Percentiles rank a stretch among this genome's conserved stretches.
These are phyloP conservation scores for Clytia hemisphaerica DNA, from an alignment of 30 jellyfish, hydroid and myxozoan genomes.

Conservation along the genomic window DNA sequence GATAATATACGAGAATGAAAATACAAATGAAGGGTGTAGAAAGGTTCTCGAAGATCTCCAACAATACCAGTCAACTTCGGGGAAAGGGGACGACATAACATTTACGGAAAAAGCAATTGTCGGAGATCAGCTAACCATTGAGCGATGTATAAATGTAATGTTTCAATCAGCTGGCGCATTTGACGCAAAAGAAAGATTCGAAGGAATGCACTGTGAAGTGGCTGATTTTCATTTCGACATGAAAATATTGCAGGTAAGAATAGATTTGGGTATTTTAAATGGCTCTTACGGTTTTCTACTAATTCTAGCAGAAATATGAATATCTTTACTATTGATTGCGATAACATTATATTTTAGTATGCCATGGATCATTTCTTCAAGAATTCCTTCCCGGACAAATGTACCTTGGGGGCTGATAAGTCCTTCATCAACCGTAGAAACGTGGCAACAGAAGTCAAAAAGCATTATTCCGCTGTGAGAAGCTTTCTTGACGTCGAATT, in stretches of 20 bases:
- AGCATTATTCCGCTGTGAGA: slow-evolving; percentile 25
- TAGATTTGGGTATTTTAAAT: too few species aligned
- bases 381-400: too few species aligned
- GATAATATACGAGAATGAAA: too few species aligned
- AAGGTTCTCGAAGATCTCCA: slow-evolving; percentile 34
- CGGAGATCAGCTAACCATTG: slow-evolving; percentile 42
- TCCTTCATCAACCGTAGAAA: slow-evolving; percentile 26
- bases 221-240: slow-evolving; percentile 38
- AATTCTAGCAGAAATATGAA: too few species aligned
- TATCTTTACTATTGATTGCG: too few species aligned
- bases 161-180: slow-evolving; percentile 26
- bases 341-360: too few species aligned
- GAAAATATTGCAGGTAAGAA: too few species aligned
- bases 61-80: slow-evolving; percentile 35
- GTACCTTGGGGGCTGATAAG: slow-evolving; percentile 31
- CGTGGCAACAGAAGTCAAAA: slow-evolving; percentile 38
- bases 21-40: slow-evolving; percentile 23
- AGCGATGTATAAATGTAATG: slow-evolving; percentile 17
- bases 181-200: slow-evolving; percentile 27
- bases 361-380: too few species aligned
- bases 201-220: slow-evolving; percentile 34
- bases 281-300: too few species aligned
- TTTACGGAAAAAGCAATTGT: slow-evolving; percentile 29
- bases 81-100: slow-evolving; percentile 13
- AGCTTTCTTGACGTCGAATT: slow-evolving; percentile 17